Evolutionary conservation across 2,888 invertebrate species (phyloP), one percentile per base, ranked within the genome.

Genomic region (Tinea pellionella): DNA sequence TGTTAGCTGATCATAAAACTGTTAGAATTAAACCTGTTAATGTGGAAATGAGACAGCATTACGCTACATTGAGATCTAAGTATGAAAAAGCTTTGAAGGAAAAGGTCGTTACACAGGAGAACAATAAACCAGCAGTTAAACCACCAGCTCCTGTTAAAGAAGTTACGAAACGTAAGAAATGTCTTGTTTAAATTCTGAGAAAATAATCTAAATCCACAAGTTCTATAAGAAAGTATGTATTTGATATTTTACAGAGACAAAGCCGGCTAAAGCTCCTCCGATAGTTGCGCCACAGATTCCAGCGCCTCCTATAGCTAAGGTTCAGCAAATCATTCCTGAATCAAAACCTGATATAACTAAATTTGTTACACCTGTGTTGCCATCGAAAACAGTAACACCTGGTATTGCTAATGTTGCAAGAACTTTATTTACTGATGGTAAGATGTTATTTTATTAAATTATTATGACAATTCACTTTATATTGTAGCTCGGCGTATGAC

Each of bases 1-100:
- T 88, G 65, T 71, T 90, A 0, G 80, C 85, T 0, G 87, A 89
- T 61, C 85, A 88, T 63, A 88, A 89, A 63, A 84, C 89, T 0
- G 72, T 80, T 0, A 88, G 85, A 67, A 82, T 90, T 2, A 88
- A 88, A 61, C 88, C 88, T 0, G 79, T 85, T 0, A 89, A 78
- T 43, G 74, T 86, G 0, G 86, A 89, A 68, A 72, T 85, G 61
- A 68, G 75, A 1, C 76, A 84, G 56, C 81, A 84, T 24, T 67
- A 86, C 58, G 76, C 77, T 0, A 70, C 74, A 0, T 74, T 84
- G 74, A 75, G 72, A 41, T 64, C 73, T 53, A 81, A 75, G 53
- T 81, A 84, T 61, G 77, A 82, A 59, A 80, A 74, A 63, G 75
- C 74, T 65, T 63, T 79, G 62, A 75, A 70, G 57, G 79, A 82